Evolutionary conservation across 2,113 vertebrate genomes (phyloP).

Genomic region (Pycnonotus jocosus): DNA sequence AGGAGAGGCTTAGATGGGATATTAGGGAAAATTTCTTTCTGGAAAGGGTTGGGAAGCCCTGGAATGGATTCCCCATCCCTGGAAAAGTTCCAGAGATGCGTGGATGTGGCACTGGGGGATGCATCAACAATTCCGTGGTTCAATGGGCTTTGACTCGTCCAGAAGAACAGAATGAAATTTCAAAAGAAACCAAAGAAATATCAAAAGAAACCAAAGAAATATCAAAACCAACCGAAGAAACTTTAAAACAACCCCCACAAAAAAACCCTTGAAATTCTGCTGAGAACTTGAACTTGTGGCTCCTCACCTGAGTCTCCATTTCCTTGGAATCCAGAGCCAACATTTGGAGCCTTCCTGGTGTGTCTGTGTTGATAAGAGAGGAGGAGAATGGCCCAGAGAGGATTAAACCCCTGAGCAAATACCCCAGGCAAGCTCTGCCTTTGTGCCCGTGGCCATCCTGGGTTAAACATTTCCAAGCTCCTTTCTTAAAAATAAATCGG

Average conservation of each 20-base stretch:
- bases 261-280: background rate
- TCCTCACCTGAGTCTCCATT: background rate
- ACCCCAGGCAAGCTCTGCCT: background rate
- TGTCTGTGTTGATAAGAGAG: background rate
- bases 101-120: background rate
- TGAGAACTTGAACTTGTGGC: background rate
- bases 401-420: background rate
- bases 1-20: background rate
- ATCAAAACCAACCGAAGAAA: background rate
- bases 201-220: background rate
- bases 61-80: no score
- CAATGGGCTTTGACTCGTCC: background rate
- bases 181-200: background rate
- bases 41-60: background rate
- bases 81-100: background rate
- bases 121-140: background rate
- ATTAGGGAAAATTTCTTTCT: background rate
- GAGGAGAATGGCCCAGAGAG: background rate
- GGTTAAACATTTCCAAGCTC: conserved; percentile 9
- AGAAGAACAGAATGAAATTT: background rate
- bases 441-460: background rate
- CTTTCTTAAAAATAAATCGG: background rate
- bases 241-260: background rate
- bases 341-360: background rate
- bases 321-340: background rate